phyloP scores from a whole-genome alignment of 2,888 invertebrate species.

The Celastrina argiolus region DNA sequence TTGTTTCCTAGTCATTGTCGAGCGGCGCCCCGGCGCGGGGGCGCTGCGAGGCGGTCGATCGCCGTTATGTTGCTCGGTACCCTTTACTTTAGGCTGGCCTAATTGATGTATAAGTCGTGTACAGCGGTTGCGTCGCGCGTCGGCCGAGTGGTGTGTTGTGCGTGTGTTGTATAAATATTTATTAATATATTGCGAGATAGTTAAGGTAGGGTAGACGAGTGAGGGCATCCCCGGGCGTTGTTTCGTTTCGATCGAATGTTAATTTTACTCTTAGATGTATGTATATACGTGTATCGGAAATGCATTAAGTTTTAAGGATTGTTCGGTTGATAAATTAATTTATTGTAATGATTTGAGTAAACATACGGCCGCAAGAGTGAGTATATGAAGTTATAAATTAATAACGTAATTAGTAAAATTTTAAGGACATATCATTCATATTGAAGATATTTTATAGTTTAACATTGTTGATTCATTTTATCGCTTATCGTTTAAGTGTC shows the following conservation, averaged over 20 bases:
- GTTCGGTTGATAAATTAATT: neutral
- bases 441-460: conserved; percentile 18
- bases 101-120: conserved; percentile 22
- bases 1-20: conserved; percentile 32
- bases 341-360: neutral
- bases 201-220: conserved; percentile 14
- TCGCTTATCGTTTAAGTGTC: no score
- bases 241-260: conserved; percentile 4
- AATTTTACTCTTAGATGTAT: conserved; percentile 11
- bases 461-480: conserved; percentile 18
- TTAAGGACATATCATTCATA: conserved; percentile 20
- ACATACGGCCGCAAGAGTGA: neutral
- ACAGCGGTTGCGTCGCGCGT: conserved; percentile 4
- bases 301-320: neutral
- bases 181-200: conserved; percentile 17
- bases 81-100: conserved; percentile 13
- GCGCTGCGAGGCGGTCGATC: neutral
- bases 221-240: conserved; percentile 18
- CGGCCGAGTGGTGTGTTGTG: conserved; percentile 2
- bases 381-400: neutral
- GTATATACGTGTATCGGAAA: neutral
- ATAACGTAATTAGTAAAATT: neutral
- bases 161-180: conserved; percentile 23
- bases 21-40: neutral
- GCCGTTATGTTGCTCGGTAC: neutral